Base-by-base conservation (phyloP, 1,140 invertebrate species). In the Limonius californicus region DNA sequence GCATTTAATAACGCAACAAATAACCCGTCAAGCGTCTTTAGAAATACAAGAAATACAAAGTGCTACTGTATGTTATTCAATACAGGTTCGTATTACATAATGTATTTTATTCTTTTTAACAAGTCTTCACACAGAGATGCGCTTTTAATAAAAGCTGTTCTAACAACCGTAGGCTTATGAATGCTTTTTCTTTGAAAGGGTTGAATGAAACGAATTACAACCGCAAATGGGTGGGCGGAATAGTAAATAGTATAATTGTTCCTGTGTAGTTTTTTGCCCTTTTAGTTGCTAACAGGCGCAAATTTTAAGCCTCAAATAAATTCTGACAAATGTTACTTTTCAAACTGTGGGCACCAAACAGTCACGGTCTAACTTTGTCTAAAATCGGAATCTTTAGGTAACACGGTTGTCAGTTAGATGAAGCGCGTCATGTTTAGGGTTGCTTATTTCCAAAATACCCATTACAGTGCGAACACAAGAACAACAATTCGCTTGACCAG, bases 61-160 rank as follows among this genome's bases (percentile, higher is more conserved):
- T 18, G 45, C 45, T 50, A 50, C 45, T 18, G 45, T 50, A 50
- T 18, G 16, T 50, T 21, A 50, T 21, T 21, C 45, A 18, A 21
- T 50, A 9, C n/a, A 50, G 45, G 16, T 50, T 50, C 45, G 19
- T 50, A 18, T 50, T 50, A 50, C 45, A 39, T 39, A 39, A 39
- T 39, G 15, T 50, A 50, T 50, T 50, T 50, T 50, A 18, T 50
- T 50, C 45, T 50, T 19, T 50, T 50, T 50, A 50, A 50, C 45
- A 50, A 50, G 45, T 50, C 45, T 50, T 19, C 45, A 45, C 42
- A 50, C 45, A 50, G 15, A 15, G n/a, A 8, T 18, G 12, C 15
- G 6, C 43, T 8, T 45, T 45, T 45, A 45, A n/a, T n/a, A n/a
- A 45, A 45, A n/a, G 4, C 15, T 45, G 15, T 18, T 2, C 2